These are phyloP conservation scores for Pterobdella sp. DNA, from an alignment of 2,888 invertebrate species.

Conservation along the genomic window DNA sequence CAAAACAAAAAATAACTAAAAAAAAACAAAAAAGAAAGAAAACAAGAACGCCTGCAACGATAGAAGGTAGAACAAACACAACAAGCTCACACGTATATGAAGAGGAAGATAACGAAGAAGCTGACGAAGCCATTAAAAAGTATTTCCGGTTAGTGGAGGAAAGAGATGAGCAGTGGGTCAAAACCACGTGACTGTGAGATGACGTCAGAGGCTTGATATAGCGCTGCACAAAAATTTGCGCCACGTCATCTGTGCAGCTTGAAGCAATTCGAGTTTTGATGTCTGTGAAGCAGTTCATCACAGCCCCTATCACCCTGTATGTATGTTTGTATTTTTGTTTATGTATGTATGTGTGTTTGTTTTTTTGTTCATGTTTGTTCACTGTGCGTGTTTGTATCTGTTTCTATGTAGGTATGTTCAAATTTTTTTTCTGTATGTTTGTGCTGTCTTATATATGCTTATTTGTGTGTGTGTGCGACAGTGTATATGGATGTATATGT, in stretches of 20 bases:
- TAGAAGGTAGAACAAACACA: conserved; percentile 16
- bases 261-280: not conserved
- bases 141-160: conserved; percentile 14
- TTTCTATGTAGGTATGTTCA: no score
- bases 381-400: no score
- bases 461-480: no score
- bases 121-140: conserved; percentile 7
- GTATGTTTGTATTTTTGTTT: no score
- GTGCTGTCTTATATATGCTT: no score
- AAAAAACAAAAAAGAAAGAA: no score
- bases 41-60: no score
- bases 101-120: conserved; percentile 18
- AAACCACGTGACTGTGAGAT: not conserved
- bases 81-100: conserved; percentile 15
- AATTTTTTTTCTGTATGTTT: no score
- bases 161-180: conserved; percentile 13
- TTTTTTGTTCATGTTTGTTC: no score
- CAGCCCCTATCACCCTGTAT: conserved; percentile 19
- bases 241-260: conserved; percentile 16
- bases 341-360: no score
- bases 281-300: conserved; percentile 22
- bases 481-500: no score
- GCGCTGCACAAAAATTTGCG: not conserved
- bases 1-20: no score
- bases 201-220: conserved; percentile 13